Evolutionary conservation across 2,113 vertebrate species (phyloP).

Genomic region (Boulengeromyrus knoepffleri): DNA sequence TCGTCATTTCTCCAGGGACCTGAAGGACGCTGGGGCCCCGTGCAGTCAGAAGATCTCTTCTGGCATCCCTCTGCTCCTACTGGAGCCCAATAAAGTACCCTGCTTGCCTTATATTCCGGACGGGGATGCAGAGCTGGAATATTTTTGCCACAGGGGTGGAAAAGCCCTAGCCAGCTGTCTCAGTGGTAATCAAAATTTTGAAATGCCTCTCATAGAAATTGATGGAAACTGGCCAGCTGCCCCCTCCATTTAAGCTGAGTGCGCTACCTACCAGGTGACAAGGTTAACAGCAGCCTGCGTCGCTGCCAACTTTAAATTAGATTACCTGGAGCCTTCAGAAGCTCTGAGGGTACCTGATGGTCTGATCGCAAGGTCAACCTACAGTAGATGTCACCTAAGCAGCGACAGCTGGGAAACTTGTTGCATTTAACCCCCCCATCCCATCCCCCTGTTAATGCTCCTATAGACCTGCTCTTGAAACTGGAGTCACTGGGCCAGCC

Average conservation of each 20-base stretch:
- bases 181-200: constrained; percentile 25
- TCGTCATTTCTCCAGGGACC: neutral
- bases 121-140: constrained; percentile 4
- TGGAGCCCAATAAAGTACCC: neutral
- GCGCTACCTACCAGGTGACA: constrained; percentile 22
- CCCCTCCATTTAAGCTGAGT: constrained; percentile 14
- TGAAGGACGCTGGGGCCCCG: neutral
- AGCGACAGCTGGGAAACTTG: neutral
- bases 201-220: constrained; percentile 21
- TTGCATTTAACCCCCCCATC: neutral
- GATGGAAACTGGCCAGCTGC: constrained; percentile 23
- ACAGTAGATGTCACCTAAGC: neutral
- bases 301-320: constrained; percentile 17
- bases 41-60: neutral
- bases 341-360: neutral
- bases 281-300: constrained; percentile 18
- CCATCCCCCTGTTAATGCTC: neutral
- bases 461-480: neutral
- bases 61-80: constrained; percentile 3
- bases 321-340: constrained; percentile 14
- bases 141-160: constrained; percentile 34
- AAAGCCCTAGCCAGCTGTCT: constrained; percentile 37
- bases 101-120: constrained; percentile 5
- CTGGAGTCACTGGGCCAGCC: constrained; percentile 20
- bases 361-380: neutral